Evolutionary conservation across 2,113 vertebrate genomes (phyloP), one percentile per base, ranked within the genome.

Genomic region (Gopherus evgoodei): DNA sequence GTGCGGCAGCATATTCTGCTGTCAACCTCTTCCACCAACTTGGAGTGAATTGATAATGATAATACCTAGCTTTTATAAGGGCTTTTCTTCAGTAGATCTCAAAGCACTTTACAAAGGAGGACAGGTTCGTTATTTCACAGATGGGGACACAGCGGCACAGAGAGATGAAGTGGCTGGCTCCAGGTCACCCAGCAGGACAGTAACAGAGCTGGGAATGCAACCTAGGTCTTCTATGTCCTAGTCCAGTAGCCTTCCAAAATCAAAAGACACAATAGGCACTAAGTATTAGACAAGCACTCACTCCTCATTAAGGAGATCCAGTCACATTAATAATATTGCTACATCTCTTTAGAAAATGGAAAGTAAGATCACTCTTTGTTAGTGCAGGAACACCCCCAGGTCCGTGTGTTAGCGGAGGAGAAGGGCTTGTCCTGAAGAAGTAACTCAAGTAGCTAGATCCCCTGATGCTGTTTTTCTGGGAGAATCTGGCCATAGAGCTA

Each of bases 81-180:
- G n/a, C 17, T 72, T 82, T 84, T 75, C 50, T 79, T 52, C 57
- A 78, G 38, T 44, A 49, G 29, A 38, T 9, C 42, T 47, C 91
- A 84, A 42, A 19, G 91, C n/a, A 17, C 17, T 83, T 86, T 57
- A 83, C n/a, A 78, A 94, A 92, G 72, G 53, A 91, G 10, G 89
- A 8, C 1, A 84, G 47, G 35, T 88, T 22, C 69, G 22, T 87
- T 54, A 52, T 85, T 84, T 0, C 0, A 42, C 35, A 4, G 13
- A 76, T 44, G 14, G 87, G 24, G 86, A 86, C n/a, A 11, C 65
- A 22, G 17, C 8, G 19, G n/a, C n/a, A 89, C 83, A 78, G 42
- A 78, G 72, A 76, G 11, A 22, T 42, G 42, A 78, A 78, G 42
- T 78, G 42, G 24, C 42, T 47, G 22, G 24, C 24, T 24, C n/a